Evolutionary conservation across 2,888 invertebrate species (phyloP).

Genomic region (Sipha maydis): DNA sequence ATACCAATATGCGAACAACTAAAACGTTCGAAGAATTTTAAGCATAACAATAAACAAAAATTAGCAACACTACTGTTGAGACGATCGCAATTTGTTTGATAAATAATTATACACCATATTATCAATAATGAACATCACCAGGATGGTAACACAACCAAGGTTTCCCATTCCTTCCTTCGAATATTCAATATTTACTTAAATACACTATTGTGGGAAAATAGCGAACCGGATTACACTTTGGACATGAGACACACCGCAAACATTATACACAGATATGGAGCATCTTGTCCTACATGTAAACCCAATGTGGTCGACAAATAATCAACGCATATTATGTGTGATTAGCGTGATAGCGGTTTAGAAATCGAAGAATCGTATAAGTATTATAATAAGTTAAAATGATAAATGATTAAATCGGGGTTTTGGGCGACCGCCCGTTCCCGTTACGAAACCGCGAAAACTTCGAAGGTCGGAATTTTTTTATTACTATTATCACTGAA

Average conservation of each 20-base stretch:
- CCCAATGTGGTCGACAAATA: neutral
- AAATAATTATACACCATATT: neutral
- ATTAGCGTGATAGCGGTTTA: neutral
- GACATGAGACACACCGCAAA: neutral
- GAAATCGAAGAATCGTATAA: neutral
- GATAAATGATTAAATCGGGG: neutral
- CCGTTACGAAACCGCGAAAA: conserved; percentile 48
- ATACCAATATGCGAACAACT: no score
- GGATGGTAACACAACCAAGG: neutral
- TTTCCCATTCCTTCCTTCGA: neutral
- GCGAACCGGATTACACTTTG: neutral
- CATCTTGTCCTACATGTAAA: neutral
- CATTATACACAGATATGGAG: neutral
- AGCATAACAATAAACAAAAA: no score
- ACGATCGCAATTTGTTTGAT: neutral
- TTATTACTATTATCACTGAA: neutral
- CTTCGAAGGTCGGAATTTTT: conserved; percentile 21
- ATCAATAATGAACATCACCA: neutral
- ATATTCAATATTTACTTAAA: neutral
- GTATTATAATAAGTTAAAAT: neutral
- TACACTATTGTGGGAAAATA: neutral
- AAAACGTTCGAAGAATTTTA: no score
- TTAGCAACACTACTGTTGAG: no score
- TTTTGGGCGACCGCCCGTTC: conserved; percentile 21
- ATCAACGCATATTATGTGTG: neutral